Base-by-base conservation (phyloP, 2,113 vertebrate genomes). In the Phainopepla nitens region DNA sequence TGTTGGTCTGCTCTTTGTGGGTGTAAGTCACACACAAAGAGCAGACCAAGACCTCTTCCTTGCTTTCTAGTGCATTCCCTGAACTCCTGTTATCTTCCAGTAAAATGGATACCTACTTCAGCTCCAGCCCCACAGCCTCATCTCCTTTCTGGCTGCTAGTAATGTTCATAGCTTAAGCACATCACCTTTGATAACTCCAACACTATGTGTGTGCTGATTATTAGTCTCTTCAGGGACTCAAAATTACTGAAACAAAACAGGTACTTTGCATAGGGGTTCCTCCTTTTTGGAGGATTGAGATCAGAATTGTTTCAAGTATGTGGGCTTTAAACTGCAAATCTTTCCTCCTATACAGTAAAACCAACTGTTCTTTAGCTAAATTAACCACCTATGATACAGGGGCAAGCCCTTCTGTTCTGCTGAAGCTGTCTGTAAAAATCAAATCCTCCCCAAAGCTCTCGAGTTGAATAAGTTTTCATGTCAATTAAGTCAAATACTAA, bases 401-500 rank as follows among this genome's bases (percentile, higher is more conserved):
- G 65, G 15, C 27, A 87, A 91, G 33, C 24, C 35, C 10, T 75
- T 89, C 60, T 70, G 19, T 64, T 90, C 45, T 39, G 56, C 51
- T 70, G 21, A 65, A 70, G 60, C 20, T 54, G 78, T 53, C 77
- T 68, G 23, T 64, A 70, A 7, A 0, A 41, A 61, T 79, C 60
- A 87, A 78, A 64, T 60, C 19, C 29, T 62, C 35, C 60, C 35
- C 69, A 75, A 84, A 83, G 33, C 41, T 79, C 41, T 35, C 3
- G 1, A 84, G 73, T 68, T 81, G 68, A 94, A 7, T 87, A 89
- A 75, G 9, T 91, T 76, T 22, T 91, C 17, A 9, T 85, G 61
- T 85, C 87, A 93, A 76, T 73, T 91, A 87, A 90, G 95, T 97
- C 82, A 60, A 76, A 93, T 64, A 42, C 47, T 84, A 87, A 89